phyloP scores from a whole-genome alignment of 2,888 invertebrate species.

The Protodeltote pygarga region DNA sequence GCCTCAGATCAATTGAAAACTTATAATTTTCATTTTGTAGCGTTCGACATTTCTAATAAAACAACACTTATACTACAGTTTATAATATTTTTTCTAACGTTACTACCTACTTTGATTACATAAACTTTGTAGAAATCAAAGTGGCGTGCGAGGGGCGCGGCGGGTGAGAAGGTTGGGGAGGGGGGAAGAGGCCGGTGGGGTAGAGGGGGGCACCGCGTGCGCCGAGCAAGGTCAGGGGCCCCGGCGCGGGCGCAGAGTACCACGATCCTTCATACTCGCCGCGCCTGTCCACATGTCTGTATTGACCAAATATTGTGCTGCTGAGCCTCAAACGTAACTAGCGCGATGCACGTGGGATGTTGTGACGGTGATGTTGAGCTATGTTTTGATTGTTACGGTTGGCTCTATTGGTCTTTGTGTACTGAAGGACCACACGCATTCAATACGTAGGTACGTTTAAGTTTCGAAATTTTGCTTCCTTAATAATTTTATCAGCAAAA shows the following conservation, averaged over 20 bases:
- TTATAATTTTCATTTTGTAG: too few relatives aligned
- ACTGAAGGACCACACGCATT: background rate
- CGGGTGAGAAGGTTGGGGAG: conserved; percentile 47
- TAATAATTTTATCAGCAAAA: too few relatives aligned
- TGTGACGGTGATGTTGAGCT: background rate
- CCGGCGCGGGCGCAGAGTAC: conserved; percentile 64
- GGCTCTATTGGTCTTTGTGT: background rate
- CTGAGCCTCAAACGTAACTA: conserved; percentile 1
- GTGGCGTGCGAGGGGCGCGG: conserved; percentile 58
- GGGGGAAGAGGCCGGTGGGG: conserved; percentile 44
- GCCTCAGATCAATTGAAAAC: background rate
- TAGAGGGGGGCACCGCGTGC: conserved; percentile 59
- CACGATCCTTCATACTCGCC: conserved; percentile 52
- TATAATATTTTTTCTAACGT: conserved; percentile 44
- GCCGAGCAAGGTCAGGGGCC: conserved; percentile 79
- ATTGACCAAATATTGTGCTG: conserved; percentile 59
- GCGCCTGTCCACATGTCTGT: conserved; percentile 53
- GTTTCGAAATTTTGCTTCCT: background rate
- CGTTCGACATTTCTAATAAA: conserved; percentile 8
- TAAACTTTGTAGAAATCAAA: conserved; percentile 71
- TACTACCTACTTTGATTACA: conserved; percentile 65
- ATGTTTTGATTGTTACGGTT: background rate
- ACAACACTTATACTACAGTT: conserved; percentile 27
- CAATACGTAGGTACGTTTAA: background rate
- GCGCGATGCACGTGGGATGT: conserved; percentile 5